Evolutionary conservation across 2,888 invertebrate species (phyloP).

Genomic region (Pasiphila rectangulata): DNA sequence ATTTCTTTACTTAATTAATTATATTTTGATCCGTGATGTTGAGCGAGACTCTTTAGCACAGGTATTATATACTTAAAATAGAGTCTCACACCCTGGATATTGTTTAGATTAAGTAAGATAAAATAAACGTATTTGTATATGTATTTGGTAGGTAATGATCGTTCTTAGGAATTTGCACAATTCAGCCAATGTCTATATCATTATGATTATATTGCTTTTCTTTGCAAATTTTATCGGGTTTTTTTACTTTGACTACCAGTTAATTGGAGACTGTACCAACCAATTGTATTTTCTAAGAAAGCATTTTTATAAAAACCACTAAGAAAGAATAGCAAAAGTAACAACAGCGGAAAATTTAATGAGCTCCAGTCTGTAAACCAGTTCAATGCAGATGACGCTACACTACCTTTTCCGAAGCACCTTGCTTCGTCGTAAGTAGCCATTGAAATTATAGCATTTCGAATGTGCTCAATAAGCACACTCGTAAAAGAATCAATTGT

Average conservation of each 20-base stretch:
- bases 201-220: too few relatives aligned
- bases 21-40: too few relatives aligned
- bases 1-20: too few relatives aligned
- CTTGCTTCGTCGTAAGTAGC: slow-evolving; percentile 50
- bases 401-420: slow-evolving; percentile 11
- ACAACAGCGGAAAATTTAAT: slow-evolving; percentile 2
- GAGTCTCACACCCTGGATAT: too few relatives aligned
- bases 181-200: too few relatives aligned
- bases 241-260: too few relatives aligned
- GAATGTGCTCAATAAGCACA: slow-evolving; percentile 77
- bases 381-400: slow-evolving; percentile 16
- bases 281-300: too few relatives aligned
- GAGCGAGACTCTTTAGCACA: too few relatives aligned
- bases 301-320: too few relatives aligned
- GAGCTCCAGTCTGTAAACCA: slow-evolving; percentile 11
- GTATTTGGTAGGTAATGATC: slow-evolving; percentile 6
- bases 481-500: slow-evolving; percentile 79
- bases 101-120: too few relatives aligned
- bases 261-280: too few relatives aligned
- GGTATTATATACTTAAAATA: too few relatives aligned
- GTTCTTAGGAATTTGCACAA: slow-evolving; percentile 7
- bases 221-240: slow-evolving; percentile 65
- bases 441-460: slow-evolving; percentile 71
- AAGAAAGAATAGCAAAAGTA: slow-evolving; percentile 29
- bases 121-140: neutral